Evolutionary conservation across 2,113 vertebrate genomes (phyloP), one percentile per base, ranked within the genome.

Genomic region (Chroicocephalus ridibundus): DNA sequence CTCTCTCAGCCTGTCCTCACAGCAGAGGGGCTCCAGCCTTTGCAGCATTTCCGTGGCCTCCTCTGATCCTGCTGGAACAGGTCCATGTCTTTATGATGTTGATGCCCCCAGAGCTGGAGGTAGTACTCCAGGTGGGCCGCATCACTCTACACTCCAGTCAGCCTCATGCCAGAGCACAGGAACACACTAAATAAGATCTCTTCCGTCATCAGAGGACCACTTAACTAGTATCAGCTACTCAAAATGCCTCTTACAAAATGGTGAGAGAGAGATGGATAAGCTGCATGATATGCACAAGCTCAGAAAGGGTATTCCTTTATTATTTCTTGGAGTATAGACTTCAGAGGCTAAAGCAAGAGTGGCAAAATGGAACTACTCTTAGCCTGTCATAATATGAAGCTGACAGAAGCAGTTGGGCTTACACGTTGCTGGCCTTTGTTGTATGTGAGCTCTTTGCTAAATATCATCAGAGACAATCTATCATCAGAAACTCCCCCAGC

Each of bases 391-490:
- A 83, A 85, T 10, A 64, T 3, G 26, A 62, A 77, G 54, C 68
- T 89, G 76, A 47, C 81, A 80, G 55, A 88, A 92, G 47, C 58
- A 79, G 52, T 31, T 61, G 40, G 70, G 46, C 90, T 85, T 76
- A 65, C n/a, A 44, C 4, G 0, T 44, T 92, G 57, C 58, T 65
- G 44, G 65, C 87, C 84, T 90, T 85, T 90, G 36, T 79, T n/a
- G 21, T 44, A 82, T 87, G 88, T 75, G 78, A 93, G 70, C 65
- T 72, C 54, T 85, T 87, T 95, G 36, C 34, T 87, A 82, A 96
- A 82, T 85, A 93, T 42, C 66, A 60, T 46, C 61, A 82, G 52
- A 89, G 77, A 68, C 40, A 89, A 94, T 65, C 83, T 82, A 70
- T 71, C 49, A 71, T 27, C 64, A 61, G 62, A 80, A 96, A 82